Base-by-base conservation (phyloP, 2,797 vertebrate genomes). In the Urophycis tenuis region DNA sequence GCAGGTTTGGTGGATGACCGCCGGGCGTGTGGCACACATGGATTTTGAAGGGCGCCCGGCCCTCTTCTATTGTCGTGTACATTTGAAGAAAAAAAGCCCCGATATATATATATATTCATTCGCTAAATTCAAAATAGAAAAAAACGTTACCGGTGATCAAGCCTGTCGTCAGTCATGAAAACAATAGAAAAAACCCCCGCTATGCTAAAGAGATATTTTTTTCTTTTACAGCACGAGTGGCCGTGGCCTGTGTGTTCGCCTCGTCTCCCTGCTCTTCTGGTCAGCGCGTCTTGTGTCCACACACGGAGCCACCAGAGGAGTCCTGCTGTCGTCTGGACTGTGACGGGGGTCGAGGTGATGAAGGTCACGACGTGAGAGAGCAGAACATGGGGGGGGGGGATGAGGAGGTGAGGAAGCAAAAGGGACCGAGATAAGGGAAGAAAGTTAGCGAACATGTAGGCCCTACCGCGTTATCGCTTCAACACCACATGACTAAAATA, bases 261-360 rank as follows among this genome's bases (percentile, higher is more conserved):
- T 77, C 79, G 74, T 73, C 71, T 75, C 45, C 5, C 71, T 17
- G 75, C 75, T 86, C 85, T 64, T 86, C 82, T 78, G 9, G 22
- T 94, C 94, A 97, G 92, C 96, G 95, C 86, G 97, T 94, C 92
- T 97, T 98, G 92, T 97, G 87, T 97, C 96, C 72, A 87, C 76
- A 2, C 92, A 93, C 96, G 81, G 96, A 96, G 81, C 96, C 95
- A 90, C 95, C 95, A 93, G 94, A 96, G 93, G 95, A 96, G 94
- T 98, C 95, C 95, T 98, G 96, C 85, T 98, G 97, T 92, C 96
- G 95, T 95, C 96, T 98, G 94, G 95, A 95, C 97, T 99, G 93
- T 67, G 69, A 64, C 80, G 84, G 85, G 84, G 86, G 88, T 84
- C 87, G 73, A 90, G 79, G 82, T 83, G 85, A 79, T 73, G 84